A percentile compares a stretch with the other conserved stretches of the same genome.
phyloP scores from a whole-genome alignment of 1,140 invertebrate species.

The Lordiphosa collinella region DNA sequence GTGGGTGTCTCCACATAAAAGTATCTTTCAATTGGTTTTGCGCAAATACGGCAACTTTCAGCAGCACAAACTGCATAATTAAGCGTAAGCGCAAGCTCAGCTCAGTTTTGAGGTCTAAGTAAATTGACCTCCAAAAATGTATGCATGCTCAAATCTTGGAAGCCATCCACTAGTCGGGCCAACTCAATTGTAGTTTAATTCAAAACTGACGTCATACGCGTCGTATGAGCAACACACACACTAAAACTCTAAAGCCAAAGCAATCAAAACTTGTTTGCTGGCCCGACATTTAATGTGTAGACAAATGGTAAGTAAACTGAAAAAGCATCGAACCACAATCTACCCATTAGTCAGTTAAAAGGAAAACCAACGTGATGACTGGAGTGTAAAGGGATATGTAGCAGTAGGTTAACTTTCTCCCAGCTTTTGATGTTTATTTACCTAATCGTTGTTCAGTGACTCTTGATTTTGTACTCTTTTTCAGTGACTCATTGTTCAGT shows the following conservation, averaged over 20 bases:
- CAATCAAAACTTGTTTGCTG: slow-evolving; percentile 74
- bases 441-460: no score
- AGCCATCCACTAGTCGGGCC: slow-evolving; percentile 31
- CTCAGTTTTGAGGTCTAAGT: slow-evolving; percentile 27
- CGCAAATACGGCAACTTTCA: slow-evolving; percentile 23
- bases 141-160: slow-evolving; percentile 16
- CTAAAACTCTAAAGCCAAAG: slow-evolving; percentile 38
- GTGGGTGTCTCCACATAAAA: slow-evolving; percentile 43
- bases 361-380: no score
- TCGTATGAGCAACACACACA: slow-evolving; percentile 25
- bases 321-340: no score
- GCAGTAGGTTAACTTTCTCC: no score
- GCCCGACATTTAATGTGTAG: slow-evolving; percentile 42
- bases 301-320: slow-evolving; percentile 1
- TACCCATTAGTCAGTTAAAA: no score
- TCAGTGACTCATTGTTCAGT: no score
- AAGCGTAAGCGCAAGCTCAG: slow-evolving; percentile 3
- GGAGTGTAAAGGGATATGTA: no score
- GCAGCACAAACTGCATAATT: slow-evolving; percentile 23
- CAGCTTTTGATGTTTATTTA: no score
- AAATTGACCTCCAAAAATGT: slow-evolving; percentile 47
- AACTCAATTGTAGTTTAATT: slow-evolving; percentile 67
- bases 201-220: slow-evolving; percentile 54
- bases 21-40: slow-evolving; percentile 28
- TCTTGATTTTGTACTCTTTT: no score